phyloP scores from a whole-genome alignment of 2,888 invertebrate species.

The Entomobrya multifasciata region DNA sequence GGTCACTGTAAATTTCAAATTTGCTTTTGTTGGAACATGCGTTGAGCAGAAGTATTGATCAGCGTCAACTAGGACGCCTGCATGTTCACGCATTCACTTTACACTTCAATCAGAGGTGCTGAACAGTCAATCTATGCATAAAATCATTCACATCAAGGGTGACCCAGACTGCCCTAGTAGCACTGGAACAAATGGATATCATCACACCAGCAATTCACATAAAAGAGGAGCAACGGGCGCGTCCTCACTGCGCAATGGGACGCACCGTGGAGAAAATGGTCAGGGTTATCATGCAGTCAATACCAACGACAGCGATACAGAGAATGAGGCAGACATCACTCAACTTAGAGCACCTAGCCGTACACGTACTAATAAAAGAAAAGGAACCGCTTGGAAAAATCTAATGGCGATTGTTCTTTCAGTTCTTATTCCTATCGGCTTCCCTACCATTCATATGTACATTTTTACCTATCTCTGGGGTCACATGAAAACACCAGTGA shows the following conservation, averaged over 20 bases:
- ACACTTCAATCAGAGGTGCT: not conserved
- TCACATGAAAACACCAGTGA: constrained; percentile 86
- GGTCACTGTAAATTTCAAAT: too few species aligned
- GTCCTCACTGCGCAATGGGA: constrained; percentile 57
- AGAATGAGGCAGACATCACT: constrained; percentile 22
- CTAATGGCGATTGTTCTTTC: constrained; percentile 56
- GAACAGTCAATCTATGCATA: constrained; percentile 58
- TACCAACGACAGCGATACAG: constrained; percentile 29
- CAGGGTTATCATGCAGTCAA: not conserved
- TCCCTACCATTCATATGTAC: constrained; percentile 85
- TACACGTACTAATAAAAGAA: constrained; percentile 37
- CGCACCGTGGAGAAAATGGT: constrained; percentile 42
- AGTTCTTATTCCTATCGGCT: constrained; percentile 81
- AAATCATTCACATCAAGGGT: constrained; percentile 58
- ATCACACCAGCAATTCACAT: constrained; percentile 39
- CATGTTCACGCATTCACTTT: not conserved
- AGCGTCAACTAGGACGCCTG: not conserved
- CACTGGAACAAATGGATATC: constrained; percentile 57
- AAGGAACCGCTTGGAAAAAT: constrained; percentile 52
- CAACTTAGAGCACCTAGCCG: constrained; percentile 31
- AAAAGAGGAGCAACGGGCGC: constrained; percentile 31
- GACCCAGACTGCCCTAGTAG: constrained; percentile 55
- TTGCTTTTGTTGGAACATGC: not conserved
- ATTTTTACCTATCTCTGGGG: constrained; percentile 86
- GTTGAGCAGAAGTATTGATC: not conserved